These are phyloP conservation scores for Hymenopus coronatus DNA, from an alignment of 2,888 invertebrate genomes.

Conservation along the genomic window DNA sequence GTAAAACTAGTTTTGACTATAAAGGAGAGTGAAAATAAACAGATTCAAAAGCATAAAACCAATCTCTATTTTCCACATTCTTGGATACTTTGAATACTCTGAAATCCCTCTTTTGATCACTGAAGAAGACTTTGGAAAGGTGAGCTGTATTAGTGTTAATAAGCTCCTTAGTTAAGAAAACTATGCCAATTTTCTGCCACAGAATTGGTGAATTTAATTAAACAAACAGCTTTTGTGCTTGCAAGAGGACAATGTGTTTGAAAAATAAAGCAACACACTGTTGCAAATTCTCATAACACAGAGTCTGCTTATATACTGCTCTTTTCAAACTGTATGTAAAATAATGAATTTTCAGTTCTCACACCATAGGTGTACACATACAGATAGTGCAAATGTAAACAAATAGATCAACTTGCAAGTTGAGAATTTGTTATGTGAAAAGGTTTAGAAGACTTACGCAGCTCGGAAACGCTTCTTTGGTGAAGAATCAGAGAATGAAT, in stretches of 20 bases:
- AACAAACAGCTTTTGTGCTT: background rate
- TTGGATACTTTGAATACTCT: background rate
- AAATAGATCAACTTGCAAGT: background rate
- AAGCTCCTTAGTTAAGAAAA: background rate
- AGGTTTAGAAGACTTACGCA: constrained; percentile 30
- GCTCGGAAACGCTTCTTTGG: constrained; percentile 34
- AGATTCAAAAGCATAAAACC: no score
- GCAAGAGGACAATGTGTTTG: background rate
- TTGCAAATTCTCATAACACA: background rate
- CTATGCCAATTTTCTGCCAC: background rate
- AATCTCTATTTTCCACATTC: background rate
- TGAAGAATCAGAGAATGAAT: constrained; percentile 32
- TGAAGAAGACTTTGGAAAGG: background rate
- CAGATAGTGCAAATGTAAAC: background rate
- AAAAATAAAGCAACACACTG: background rate
- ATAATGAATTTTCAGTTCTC: no score
- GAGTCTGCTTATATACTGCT: no score
- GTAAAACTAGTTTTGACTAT: no score
- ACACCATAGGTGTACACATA: no score
- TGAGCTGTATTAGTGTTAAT: background rate
- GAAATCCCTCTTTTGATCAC: background rate
- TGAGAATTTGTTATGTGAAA: background rate
- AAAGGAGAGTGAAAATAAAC: no score
- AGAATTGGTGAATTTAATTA: background rate
- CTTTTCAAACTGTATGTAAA: no score